Percentiles rank a stretch among this genome's conserved stretches.
Evolutionary conservation across 2,888 invertebrate species (phyloP).

Genomic region (Fabriciana adippe): DNA sequence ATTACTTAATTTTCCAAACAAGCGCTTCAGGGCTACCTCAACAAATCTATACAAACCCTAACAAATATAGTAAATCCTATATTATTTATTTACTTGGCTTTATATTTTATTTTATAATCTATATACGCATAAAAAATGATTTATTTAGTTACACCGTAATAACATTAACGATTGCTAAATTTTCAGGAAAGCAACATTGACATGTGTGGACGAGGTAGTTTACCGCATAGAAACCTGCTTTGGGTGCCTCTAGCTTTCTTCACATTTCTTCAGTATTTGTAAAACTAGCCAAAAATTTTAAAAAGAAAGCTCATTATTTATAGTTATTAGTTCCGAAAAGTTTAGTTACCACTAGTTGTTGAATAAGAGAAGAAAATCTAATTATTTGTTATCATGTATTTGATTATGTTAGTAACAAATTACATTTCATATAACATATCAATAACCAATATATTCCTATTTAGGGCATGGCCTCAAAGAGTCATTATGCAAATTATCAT

Average conservation of each 20-base stretch:
- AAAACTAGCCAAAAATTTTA: constrained; percentile 28
- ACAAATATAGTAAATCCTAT: no score
- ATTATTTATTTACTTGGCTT: not conserved
- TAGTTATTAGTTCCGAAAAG: constrained; percentile 3
- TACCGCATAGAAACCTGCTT: constrained; percentile 43
- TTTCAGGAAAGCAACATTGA: constrained; percentile 86
- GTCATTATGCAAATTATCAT: constrained; percentile 53
- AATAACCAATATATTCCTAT: constrained; percentile 40
- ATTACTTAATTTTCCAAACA: no score
- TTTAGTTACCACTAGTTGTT: constrained; percentile 20
- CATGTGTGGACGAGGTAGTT: constrained; percentile 82
- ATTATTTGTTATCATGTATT: not conserved
- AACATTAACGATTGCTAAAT: not conserved
- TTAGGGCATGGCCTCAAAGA: constrained; percentile 50
- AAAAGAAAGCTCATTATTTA: constrained; percentile 3
- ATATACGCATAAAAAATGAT: no score
- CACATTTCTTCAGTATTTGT: constrained; percentile 44
- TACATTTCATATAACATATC: constrained; percentile 39
- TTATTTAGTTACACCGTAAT: no score
- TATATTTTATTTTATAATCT: not conserved
- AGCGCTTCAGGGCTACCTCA: no score
- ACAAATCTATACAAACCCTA: not conserved
- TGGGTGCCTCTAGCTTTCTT: constrained; percentile 47
- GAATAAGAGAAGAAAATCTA: constrained; percentile 10
- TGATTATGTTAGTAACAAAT: constrained; percentile 13